These are phyloP conservation scores for Leptodactylus fuscus DNA, from an alignment of 2,113 vertebrate genomes.

Conservation along the genomic window DNA sequence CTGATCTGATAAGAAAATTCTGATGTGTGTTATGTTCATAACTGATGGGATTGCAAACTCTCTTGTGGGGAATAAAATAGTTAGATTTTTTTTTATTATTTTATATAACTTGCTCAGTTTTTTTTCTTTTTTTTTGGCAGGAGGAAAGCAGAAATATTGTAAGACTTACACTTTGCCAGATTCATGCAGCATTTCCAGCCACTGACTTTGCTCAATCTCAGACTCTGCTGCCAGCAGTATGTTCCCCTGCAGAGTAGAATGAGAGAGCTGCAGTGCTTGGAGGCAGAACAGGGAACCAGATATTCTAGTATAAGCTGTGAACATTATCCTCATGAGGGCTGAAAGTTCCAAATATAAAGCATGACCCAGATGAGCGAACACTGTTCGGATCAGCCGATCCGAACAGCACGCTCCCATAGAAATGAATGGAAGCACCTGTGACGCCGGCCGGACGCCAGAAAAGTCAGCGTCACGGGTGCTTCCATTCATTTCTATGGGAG, in stretches of 20 bases:
- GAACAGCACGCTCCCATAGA: too few species aligned
- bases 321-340: neutral
- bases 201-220: conserved; percentile 89
- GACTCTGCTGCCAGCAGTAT: conserved; percentile 91
- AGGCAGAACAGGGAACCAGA: neutral
- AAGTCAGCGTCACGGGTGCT: too few species aligned
- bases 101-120: too few species aligned
- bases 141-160: conserved; percentile 34
- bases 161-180: conserved; percentile 95
- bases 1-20: too few species aligned
- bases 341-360: neutral
- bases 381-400: too few species aligned
- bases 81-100: neutral
- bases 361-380: too few species aligned
- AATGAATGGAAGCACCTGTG: too few species aligned
- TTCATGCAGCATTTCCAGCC: conserved; percentile 95
- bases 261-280: neutral
- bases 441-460: too few species aligned
- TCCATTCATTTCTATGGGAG: too few species aligned
- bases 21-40: too few species aligned
- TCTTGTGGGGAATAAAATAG: neutral
- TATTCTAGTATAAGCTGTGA: neutral
- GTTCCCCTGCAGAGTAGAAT: conserved; percentile 79
- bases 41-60: neutral
- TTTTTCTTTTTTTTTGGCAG: conserved; percentile 25